Conservation (phyloP, 1,140 invertebrate genomes). For the Cyrtorhinus lividipennis region DNA sequence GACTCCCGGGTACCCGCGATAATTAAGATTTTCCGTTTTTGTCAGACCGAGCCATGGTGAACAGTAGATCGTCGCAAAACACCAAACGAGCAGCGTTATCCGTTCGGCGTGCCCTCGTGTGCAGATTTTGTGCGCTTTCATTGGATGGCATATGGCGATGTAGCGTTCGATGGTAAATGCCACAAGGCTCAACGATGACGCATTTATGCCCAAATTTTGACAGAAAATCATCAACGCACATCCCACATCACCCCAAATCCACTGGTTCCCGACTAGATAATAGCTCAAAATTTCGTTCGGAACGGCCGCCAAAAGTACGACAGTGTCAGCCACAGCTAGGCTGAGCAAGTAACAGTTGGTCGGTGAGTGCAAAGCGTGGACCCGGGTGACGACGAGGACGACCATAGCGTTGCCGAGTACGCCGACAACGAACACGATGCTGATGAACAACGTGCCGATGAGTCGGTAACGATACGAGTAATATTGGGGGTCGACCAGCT, state of each 20-base stretch:
- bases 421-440: conserved; percentile 39
- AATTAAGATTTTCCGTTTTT: conserved; percentile 28
- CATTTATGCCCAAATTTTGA: conserved; percentile 54
- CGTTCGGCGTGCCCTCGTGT: conserved; percentile 42
- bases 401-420: conserved; percentile 41
- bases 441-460: conserved; percentile 41
- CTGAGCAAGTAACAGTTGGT: conserved; percentile 48
- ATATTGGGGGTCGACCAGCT: conserved; percentile 28
- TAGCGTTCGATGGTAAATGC: conserved; percentile 64
- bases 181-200: conserved; percentile 45
- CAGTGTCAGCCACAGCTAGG: conserved; percentile 42
- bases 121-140: conserved; percentile 31
- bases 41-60: conserved; percentile 37
- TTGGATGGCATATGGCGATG: conserved; percentile 53
- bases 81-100: conserved; percentile 41
- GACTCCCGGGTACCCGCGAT: conserved; percentile 31
- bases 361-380: conserved; percentile 39
- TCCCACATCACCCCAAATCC: conserved; percentile 40
- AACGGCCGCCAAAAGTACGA: conserved; percentile 40
- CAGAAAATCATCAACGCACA: conserved; percentile 47
- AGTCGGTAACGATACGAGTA: conserved; percentile 36
- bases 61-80: conserved; percentile 39
- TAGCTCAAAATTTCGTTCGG: conserved; percentile 44
- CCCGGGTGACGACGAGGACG: conserved; percentile 35
- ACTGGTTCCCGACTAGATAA: conserved; percentile 33